A percentile compares a stretch with the other conserved stretches of the same genome.
Evolutionary conservation across 2,113 vertebrate species (phyloP).

Genomic region (Callionymus lyra): DNA sequence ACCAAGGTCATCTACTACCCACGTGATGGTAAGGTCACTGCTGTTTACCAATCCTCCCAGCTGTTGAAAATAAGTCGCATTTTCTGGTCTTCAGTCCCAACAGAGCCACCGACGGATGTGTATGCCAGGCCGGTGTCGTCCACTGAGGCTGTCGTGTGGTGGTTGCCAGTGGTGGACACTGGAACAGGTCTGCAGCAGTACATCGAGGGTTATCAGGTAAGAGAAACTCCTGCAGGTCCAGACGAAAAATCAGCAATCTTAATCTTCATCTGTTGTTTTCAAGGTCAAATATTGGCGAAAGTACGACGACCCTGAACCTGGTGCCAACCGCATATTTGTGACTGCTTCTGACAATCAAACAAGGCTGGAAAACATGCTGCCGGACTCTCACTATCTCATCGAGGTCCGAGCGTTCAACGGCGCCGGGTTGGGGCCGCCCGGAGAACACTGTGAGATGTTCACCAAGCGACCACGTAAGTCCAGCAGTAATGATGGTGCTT

Average conservation of each 20-base stretch:
- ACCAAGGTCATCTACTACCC: constrained; percentile 84
- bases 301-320: constrained; percentile 84
- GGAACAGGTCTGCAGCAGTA: constrained; percentile 70
- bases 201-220: constrained; percentile 89
- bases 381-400: constrained; percentile 86
- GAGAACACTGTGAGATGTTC: constrained; percentile 74
- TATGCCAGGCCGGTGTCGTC: constrained; percentile 79
- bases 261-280: constrained; percentile 1
- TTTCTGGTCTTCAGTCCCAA: constrained; percentile 30
- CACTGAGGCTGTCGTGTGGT: constrained; percentile 86
- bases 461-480: constrained; percentile 91
- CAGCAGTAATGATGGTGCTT: not conserved
- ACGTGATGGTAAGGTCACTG: constrained; percentile 72
- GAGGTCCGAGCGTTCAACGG: constrained; percentile 91
- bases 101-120: constrained; percentile 79
- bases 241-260: no score
- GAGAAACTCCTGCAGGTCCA: constrained; percentile 7
- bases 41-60: not conserved
- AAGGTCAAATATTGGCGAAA: constrained; percentile 93
- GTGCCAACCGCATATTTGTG: constrained; percentile 82
- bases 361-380: constrained; percentile 85
- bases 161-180: constrained; percentile 78
- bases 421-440: constrained; percentile 85
- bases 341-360: constrained; percentile 74
- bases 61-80: not conserved